Conservation (phyloP, 2,797 vertebrate genomes). For the Sebastes minor region DNA sequence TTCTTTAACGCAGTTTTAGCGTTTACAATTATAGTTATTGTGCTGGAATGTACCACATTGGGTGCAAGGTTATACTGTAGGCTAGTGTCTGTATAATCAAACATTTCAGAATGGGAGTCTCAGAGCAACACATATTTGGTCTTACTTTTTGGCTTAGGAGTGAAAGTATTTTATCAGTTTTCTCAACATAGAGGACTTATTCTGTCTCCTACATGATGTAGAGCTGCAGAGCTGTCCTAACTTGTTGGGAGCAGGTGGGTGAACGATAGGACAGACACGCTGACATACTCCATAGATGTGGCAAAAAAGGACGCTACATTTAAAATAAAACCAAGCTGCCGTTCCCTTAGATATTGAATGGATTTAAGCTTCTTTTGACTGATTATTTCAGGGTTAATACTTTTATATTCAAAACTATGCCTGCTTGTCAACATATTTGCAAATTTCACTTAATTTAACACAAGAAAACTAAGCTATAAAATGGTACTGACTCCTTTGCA, state of each 20-base stretch:
- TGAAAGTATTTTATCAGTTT: neutral
- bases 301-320: neutral
- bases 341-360: neutral
- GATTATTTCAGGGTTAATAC: neutral
- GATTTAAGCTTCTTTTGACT: neutral
- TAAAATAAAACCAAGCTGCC: neutral
- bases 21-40: constrained; percentile 16
- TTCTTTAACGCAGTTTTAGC: neutral
- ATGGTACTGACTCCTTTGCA: neutral
- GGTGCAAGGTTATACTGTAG: neutral
- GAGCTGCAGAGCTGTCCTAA: constrained; percentile 21
- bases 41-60: neutral
- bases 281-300: neutral
- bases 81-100: neutral
- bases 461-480: neutral
- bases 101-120: neutral
- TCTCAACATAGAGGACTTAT: neutral
- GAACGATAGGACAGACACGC: neutral
- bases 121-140: neutral
- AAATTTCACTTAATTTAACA: neutral
- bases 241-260: constrained; percentile 15
- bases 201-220: neutral
- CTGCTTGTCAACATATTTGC: neutral
- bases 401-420: neutral
- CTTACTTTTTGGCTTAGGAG: neutral